Conservation (phyloP, 2,888 invertebrate species). For the Imbricaverruca yamaguchii region DNA sequence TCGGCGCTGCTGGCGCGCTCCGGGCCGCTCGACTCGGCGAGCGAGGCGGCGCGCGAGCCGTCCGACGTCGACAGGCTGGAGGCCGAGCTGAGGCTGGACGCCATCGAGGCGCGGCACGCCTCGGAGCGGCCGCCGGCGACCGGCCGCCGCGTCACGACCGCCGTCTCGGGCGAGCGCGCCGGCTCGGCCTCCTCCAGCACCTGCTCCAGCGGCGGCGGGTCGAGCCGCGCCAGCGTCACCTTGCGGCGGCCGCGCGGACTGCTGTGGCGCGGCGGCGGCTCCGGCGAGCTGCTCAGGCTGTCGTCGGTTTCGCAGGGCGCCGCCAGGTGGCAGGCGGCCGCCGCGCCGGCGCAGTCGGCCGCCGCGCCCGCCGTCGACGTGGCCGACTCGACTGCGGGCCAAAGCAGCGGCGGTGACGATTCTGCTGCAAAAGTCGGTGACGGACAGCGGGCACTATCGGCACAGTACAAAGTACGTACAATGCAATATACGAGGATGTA, state of each 20-base stretch:
- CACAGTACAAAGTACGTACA: too few species aligned
- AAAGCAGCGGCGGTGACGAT: too few species aligned
- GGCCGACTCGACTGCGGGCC: too few species aligned
- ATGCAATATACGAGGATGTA: too few species aligned
- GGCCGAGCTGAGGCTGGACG: slow-evolving; percentile 12
- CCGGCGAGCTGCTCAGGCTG: slow-evolving; percentile 22
- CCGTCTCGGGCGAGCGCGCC: background rate
- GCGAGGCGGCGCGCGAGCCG: background rate
- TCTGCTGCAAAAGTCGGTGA: too few species aligned
- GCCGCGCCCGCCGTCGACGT: background rate
- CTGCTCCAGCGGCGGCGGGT: slow-evolving; percentile 10
- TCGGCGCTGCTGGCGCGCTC: background rate
- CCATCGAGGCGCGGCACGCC: background rate
- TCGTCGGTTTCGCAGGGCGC: slow-evolving; percentile 25
- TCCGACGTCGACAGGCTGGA: slow-evolving; percentile 4
- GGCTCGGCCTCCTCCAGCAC: slow-evolving; percentile 17
- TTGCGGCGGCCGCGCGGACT: slow-evolving; percentile 20
- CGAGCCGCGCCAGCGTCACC: background rate
- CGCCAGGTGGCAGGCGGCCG: background rate
- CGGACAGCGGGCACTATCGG: too few species aligned
- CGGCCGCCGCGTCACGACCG: too few species aligned
- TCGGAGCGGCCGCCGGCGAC: background rate
- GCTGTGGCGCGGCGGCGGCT: slow-evolving; percentile 1
- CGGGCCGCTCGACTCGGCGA: background rate
- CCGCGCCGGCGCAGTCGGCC: background rate